Base-by-base conservation (phyloP, 2,113 vertebrate genomes). In the Sturnus vulgaris region DNA sequence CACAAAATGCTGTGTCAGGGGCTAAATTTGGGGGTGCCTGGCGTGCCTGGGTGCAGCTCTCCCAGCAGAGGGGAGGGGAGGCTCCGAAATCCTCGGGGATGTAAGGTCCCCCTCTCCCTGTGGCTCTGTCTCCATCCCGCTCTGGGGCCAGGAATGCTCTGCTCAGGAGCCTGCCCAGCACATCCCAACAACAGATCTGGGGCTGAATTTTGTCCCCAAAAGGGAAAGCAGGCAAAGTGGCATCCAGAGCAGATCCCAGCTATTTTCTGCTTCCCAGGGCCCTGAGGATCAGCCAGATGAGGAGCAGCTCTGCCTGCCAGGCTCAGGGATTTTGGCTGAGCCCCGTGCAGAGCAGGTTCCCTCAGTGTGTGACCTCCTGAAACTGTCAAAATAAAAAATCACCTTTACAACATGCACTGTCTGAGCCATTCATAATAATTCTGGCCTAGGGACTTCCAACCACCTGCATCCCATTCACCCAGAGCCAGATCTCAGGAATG, bases 1-100 rank as follows among this genome's bases (percentile, higher is more conserved):
- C 63, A 25, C 53, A 80, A 52, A 94, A 82, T n/a, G 93, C 95
- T 95, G 90, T 86, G 94, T 97, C 95, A 97, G 64, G 28, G 42
- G 60, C 93, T 79, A 93, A 93, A 96, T 95, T 95, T 88, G 93
- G 95, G 93, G 93, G 33, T 30, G 70, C 37, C 44, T 63, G 82
- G 18, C 64, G 5, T 42, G 65, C 63, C 71, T 59, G 39, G 7
- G 28, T 42, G 77, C 47, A 47, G 82, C 56, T 23, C 21, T 78
- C 35, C 64, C 30, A 2, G 8, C 31, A 40, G 18, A 39, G 19
- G 35, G 37, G 30, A 85, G 21, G 37, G 50, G n/a, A 86, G 49
- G 50, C 21, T 82, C 46, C 25, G 12, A 14, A 17, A 27, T 35
- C 63, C 63, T 9, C 2, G 3, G 39, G 73, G 68, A 44, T 31